Conservation (phyloP, 2,113 vertebrate genomes). For the Tor tambroides region DNA sequence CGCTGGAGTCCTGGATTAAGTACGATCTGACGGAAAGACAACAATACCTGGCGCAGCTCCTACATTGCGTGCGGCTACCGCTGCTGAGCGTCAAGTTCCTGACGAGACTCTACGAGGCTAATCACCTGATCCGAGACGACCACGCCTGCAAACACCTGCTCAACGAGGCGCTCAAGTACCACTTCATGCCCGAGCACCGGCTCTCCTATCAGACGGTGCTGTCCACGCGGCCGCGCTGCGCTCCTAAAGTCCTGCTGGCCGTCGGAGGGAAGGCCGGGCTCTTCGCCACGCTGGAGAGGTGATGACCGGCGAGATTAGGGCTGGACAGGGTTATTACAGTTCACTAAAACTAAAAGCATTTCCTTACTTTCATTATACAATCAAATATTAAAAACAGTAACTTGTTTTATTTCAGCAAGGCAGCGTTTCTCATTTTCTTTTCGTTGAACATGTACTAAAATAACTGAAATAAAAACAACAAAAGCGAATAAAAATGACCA, state of each 20-base stretch:
- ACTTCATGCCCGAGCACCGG: conserved; percentile 98
- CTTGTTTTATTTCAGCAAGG: too few species aligned
- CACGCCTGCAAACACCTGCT: conserved; percentile 96
- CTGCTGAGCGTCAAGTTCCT: conserved; percentile 97
- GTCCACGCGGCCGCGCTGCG: conserved; percentile 89
- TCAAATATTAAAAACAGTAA: too few species aligned
- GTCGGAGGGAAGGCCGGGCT: conserved; percentile 96
- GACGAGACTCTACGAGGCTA: conserved; percentile 94
- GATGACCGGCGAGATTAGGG: conserved; percentile 50
- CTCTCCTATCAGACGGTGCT: conserved; percentile 94
- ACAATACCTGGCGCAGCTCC: conserved; percentile 90
- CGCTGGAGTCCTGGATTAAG: conserved; percentile 96
- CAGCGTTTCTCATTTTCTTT: too few species aligned
- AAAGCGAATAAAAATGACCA: too few species aligned
- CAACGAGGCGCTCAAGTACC: conserved; percentile 98
- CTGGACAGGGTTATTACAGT: too few species aligned
- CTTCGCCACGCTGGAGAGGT: conserved; percentile 97
- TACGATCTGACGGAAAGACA: conserved; percentile 93
- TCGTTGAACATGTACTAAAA: too few species aligned
- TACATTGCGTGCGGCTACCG: conserved; percentile 93
- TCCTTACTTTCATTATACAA: too few species aligned
- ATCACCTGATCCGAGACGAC: conserved; percentile 97
- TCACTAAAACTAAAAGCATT: too few species aligned
- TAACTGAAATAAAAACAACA: too few species aligned
- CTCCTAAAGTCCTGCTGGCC: conserved; percentile 94